Conservation (phyloP, 2,113 vertebrate genomes). For the Sminthopsis crassicaudata region DNA sequence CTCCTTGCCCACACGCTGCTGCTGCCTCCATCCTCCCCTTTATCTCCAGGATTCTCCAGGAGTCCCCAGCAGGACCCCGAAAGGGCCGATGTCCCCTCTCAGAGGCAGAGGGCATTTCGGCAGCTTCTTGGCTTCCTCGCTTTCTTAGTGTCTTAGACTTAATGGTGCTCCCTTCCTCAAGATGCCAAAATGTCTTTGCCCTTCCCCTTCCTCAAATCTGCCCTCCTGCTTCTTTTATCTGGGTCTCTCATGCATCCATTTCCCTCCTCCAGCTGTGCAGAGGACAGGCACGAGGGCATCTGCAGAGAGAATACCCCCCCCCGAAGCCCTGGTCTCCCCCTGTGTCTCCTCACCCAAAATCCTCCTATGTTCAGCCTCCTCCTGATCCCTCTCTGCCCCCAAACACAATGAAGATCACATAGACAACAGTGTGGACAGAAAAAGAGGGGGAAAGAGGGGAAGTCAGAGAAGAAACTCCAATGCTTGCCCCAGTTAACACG, state of each 20-base stretch:
- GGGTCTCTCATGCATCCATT: neutral
- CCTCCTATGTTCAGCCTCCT: neutral
- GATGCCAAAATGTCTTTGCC: neutral
- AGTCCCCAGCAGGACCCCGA: neutral
- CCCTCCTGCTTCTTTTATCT: neutral
- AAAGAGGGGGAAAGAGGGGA: neutral
- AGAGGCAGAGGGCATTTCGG: neutral
- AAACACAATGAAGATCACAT: neutral
- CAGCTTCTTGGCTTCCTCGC: neutral
- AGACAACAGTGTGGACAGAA: neutral
- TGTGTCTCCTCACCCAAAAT: neutral
- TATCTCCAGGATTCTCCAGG: fast-evolving
- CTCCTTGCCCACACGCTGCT: neutral
- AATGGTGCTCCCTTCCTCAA: neutral
- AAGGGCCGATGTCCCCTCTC: neutral
- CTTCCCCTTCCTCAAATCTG: neutral
- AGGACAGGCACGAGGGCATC: neutral
- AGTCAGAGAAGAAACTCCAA: neutral
- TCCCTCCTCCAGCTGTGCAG: neutral
- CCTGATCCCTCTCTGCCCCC: neutral
- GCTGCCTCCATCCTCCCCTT: neutral
- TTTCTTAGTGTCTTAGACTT: neutral
- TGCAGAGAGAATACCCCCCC: neutral
- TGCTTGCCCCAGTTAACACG: neutral
- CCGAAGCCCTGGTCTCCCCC: neutral